phyloP scores from a whole-genome alignment of 2,113 vertebrate species.

The Desmodus rotundus region DNA sequence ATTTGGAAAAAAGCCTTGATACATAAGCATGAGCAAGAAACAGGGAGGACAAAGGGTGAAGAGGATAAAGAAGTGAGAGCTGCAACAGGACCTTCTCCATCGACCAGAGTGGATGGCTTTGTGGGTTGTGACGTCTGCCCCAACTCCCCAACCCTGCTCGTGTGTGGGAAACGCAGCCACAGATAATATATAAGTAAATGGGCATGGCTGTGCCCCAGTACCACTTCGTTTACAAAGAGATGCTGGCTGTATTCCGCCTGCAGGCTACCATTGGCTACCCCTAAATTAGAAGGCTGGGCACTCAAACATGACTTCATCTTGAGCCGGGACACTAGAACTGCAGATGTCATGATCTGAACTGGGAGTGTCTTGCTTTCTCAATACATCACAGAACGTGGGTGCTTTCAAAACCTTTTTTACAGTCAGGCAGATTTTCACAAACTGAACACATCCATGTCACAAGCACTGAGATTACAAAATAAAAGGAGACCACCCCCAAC shows the following conservation, averaged over 20 bases:
- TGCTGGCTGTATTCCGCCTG: neutral
- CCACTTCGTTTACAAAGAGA: slow-evolving; percentile 7
- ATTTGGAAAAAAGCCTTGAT: neutral
- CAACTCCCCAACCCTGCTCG: neutral
- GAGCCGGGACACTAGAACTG: neutral
- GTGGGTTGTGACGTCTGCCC: neutral
- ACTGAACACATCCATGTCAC: neutral
- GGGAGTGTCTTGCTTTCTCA: neutral
- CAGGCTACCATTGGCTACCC: neutral
- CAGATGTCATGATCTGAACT: neutral
- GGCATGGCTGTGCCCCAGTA: neutral
- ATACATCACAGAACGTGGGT: neutral
- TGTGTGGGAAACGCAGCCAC: neutral
- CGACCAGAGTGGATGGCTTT: neutral
- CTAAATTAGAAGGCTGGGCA: neutral
- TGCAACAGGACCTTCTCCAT: neutral
- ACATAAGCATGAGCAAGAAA: neutral
- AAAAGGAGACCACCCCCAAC: neutral
- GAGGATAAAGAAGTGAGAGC: neutral
- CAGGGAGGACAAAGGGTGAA: too few relatives aligned
- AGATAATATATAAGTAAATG: neutral
- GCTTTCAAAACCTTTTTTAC: neutral
- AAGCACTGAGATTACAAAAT: neutral
- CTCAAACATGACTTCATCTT: neutral
- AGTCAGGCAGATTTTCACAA: neutral